Conservation (phyloP, 2,113 vertebrate genomes). For the Labrus mixtus region DNA sequence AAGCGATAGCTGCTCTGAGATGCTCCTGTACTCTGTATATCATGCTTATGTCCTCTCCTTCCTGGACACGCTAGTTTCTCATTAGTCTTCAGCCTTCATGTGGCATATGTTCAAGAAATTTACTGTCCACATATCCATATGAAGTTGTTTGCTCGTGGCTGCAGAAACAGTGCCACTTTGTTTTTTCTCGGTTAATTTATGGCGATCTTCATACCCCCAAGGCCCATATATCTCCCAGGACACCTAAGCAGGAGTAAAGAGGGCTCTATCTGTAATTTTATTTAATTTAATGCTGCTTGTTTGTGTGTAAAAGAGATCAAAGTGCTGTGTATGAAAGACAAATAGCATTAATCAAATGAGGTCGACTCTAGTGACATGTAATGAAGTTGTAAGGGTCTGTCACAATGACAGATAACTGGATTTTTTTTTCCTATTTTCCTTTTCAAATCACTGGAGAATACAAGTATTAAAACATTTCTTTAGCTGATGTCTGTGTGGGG, state of each 20-base stretch:
- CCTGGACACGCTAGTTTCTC: slow-evolving; percentile 79
- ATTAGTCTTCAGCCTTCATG: slow-evolving; percentile 66
- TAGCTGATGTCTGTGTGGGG: neutral
- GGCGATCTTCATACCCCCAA: slow-evolving; percentile 19
- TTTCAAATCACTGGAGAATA: slow-evolving; percentile 1
- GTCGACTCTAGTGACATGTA: slow-evolving; percentile 32
- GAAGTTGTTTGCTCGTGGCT: slow-evolving; percentile 67
- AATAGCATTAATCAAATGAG: slow-evolving; percentile 23
- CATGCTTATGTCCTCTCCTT: slow-evolving; percentile 74
- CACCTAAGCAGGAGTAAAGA: slow-evolving; percentile 50
- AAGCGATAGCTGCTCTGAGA: slow-evolving; percentile 58
- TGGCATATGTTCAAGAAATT: slow-evolving; percentile 73
- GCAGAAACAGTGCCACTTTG: slow-evolving; percentile 52
- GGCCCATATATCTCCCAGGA: slow-evolving; percentile 51
- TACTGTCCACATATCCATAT: slow-evolving; percentile 60
- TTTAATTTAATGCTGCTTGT: slow-evolving; percentile 19
- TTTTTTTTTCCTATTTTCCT: slow-evolving; percentile 1
- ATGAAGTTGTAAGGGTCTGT: slow-evolving; percentile 20
- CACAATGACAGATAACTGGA: slow-evolving; percentile 18
- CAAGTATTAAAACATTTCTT: neutral
- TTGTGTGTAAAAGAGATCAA: slow-evolving; percentile 28
- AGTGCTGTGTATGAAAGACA: slow-evolving; percentile 15
- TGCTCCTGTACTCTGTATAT: slow-evolving; percentile 68
- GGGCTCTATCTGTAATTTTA: slow-evolving; percentile 38
- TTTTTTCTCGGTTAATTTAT: slow-evolving; percentile 70